A percentile compares a stretch with the other conserved stretches of the same genome.
phyloP scores from a whole-genome alignment of 2,113 vertebrate species.

The Turdus rufiventris region DNA sequence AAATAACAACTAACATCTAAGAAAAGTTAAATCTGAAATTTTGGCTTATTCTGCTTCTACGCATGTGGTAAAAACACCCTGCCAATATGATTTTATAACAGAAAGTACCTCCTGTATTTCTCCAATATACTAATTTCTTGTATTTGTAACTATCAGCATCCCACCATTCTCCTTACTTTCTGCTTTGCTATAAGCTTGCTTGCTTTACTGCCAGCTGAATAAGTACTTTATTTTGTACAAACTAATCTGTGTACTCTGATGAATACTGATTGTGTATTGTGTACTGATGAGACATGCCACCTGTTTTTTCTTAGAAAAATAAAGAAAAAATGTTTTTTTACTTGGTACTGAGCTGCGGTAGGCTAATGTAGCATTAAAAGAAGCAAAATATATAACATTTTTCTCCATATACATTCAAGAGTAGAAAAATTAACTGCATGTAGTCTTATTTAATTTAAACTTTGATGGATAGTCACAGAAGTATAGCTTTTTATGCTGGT shows the following conservation, averaged over 20 bases:
- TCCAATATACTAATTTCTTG: background rate
- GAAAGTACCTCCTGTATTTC: background rate
- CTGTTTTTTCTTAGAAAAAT: background rate
- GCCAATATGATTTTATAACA: background rate
- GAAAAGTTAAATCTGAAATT: background rate
- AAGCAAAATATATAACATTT: background rate
- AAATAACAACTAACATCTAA: background rate
- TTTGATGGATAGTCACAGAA: background rate
- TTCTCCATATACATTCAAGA: background rate
- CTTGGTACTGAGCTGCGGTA: background rate
- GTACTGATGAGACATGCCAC: background rate
- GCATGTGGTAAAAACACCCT: background rate
- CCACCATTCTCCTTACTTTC: background rate
- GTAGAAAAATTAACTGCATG: background rate
- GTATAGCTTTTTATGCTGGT: background rate
- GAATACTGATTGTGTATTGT: background rate
- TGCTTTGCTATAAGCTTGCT: background rate
- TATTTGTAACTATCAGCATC: background rate
- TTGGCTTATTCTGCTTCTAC: background rate
- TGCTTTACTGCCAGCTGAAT: background rate
- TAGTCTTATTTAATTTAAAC: background rate
- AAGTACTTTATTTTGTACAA: background rate
- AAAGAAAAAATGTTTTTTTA: background rate
- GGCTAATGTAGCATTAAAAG: background rate
- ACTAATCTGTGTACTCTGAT: background rate